Evolutionary conservation across 1,140 invertebrate species (phyloP).

Genomic region (Cardiocondyla obscurior): DNA sequence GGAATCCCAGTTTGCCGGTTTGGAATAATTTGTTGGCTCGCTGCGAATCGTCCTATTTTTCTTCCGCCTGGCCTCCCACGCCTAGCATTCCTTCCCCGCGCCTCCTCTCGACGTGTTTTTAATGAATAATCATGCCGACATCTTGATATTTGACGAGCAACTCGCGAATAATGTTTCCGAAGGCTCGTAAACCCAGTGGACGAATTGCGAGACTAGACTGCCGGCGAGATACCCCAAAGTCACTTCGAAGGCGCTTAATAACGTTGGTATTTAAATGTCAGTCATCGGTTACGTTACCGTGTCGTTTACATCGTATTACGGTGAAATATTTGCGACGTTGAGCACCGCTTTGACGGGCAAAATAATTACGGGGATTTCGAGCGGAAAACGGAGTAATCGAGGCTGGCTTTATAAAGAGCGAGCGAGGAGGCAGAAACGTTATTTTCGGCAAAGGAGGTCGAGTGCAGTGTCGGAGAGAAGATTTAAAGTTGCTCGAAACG

Average conservation of each 20-base stretch:
- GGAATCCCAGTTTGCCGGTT: slow-evolving; percentile 72
- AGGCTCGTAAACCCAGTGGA: slow-evolving; percentile 20
- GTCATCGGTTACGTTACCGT: slow-evolving; percentile 18
- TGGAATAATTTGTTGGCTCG: slow-evolving; percentile 77
- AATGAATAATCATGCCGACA: slow-evolving; percentile 58
- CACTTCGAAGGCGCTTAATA: slow-evolving; percentile 18
- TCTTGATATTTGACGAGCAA: slow-evolving; percentile 46
- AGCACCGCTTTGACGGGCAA: slow-evolving; percentile 19
- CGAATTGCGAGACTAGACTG: slow-evolving; percentile 24
- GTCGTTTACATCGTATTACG: slow-evolving; percentile 41
- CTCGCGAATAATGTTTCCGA: slow-evolving; percentile 38
- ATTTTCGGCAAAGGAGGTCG: not conserved
- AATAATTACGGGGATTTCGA: slow-evolving; percentile 34
- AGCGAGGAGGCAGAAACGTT: not conserved
- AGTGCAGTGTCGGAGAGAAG: not conserved
- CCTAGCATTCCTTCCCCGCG: not conserved
- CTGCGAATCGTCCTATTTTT: slow-evolving; percentile 57
- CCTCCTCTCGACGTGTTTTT: slow-evolving; percentile 38
- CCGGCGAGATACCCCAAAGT: slow-evolving; percentile 29
- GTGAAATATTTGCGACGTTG: slow-evolving; percentile 42
- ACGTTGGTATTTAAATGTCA: slow-evolving; percentile 41
- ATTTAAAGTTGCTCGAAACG: not conserved
- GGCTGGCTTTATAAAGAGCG: not conserved
- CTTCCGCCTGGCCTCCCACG: not conserved
- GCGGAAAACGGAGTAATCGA: slow-evolving; percentile 3